Evolutionary conservation across 1,140 invertebrate species (phyloP).

Genomic region (Hormaphis cornu): DNA sequence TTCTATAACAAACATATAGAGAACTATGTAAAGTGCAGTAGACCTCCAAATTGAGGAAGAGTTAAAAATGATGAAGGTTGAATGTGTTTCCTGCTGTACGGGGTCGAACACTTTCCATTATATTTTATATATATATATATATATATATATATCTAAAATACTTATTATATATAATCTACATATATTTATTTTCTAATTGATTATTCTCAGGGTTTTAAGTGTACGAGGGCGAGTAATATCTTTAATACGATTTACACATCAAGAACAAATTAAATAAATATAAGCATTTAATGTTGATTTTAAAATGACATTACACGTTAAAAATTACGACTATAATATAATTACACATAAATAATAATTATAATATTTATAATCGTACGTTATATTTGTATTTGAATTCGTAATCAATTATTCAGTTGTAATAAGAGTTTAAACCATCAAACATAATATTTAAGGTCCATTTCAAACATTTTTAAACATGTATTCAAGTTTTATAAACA

Average conservation of each 20-base stretch:
- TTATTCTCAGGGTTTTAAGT: slow-evolving; percentile 25
- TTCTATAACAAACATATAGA: slow-evolving; percentile 7
- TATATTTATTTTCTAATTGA: background rate
- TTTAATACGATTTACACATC: background rate
- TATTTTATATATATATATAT: background rate
- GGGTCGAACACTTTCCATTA: slow-evolving; percentile 26
- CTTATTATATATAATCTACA: background rate
- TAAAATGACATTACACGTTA: too few relatives aligned
- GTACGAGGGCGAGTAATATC: slow-evolving; percentile 8
- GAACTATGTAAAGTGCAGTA: slow-evolving; percentile 7
- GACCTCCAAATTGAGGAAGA: slow-evolving; percentile 28
- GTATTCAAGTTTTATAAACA: too few relatives aligned
- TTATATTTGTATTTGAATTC: too few relatives aligned
- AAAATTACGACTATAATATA: too few relatives aligned
- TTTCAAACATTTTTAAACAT: too few relatives aligned
- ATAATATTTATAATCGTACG: too few relatives aligned
- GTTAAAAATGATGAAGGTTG: slow-evolving; percentile 28
- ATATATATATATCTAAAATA: background rate
- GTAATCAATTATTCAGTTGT: too few relatives aligned
- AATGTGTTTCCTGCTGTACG: slow-evolving; percentile 28
- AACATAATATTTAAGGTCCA: too few relatives aligned
- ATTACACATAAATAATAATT: too few relatives aligned
- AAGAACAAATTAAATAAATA: background rate
- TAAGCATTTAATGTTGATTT: background rate
- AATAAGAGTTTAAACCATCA: too few relatives aligned